phyloP scores from a whole-genome alignment of 2,888 invertebrate species.

The Drosophila peninsularis region DNA sequence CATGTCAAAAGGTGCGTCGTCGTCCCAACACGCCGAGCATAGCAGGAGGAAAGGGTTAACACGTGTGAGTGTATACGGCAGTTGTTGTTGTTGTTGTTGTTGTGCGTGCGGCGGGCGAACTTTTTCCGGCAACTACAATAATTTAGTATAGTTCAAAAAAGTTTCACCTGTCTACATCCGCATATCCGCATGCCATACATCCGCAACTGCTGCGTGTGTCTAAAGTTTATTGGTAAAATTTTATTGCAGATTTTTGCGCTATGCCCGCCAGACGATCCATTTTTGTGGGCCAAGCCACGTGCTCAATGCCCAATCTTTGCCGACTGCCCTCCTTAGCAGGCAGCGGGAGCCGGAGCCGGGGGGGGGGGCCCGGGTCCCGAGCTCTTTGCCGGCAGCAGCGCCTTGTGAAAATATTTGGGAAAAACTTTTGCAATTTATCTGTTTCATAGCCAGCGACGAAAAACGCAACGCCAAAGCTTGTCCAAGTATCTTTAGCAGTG shows the following conservation, averaged over 20 bases:
- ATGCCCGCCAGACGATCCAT: slow-evolving; percentile 37
- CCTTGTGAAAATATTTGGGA: slow-evolving; percentile 78
- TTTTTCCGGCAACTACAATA: slow-evolving; percentile 76
- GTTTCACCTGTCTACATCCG: slow-evolving; percentile 74
- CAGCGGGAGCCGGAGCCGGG: no score
- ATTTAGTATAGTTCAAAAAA: slow-evolving; percentile 78
- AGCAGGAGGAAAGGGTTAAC: not conserved
- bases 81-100: slow-evolving; percentile 14
- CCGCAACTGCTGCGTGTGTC: slow-evolving; percentile 48
- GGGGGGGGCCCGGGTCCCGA: not conserved
- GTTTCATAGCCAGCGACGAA: slow-evolving; percentile 73
- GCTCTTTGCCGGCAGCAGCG: slow-evolving; percentile 33
- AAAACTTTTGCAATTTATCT: slow-evolving; percentile 78
- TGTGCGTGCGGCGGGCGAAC: slow-evolving; percentile 46
- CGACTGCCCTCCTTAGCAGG: slow-evolving; percentile 4
- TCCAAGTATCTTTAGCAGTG: slow-evolving; percentile 62
- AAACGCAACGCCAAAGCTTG: slow-evolving; percentile 46
- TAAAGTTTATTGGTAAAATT: slow-evolving; percentile 78
- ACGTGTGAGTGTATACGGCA: slow-evolving; percentile 29
- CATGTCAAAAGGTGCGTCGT: slow-evolving; percentile 68
- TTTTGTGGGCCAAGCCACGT: slow-evolving; percentile 35
- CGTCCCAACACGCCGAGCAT: slow-evolving; percentile 31
- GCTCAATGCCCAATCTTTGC: slow-evolving; percentile 12
- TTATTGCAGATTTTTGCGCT: slow-evolving; percentile 76
- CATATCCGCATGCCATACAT: slow-evolving; percentile 42